These are phyloP conservation scores for Agelas oroides DNA, from an alignment of 37 sponge, comb jelly and placozoan species.

Conservation along the genomic window DNA sequence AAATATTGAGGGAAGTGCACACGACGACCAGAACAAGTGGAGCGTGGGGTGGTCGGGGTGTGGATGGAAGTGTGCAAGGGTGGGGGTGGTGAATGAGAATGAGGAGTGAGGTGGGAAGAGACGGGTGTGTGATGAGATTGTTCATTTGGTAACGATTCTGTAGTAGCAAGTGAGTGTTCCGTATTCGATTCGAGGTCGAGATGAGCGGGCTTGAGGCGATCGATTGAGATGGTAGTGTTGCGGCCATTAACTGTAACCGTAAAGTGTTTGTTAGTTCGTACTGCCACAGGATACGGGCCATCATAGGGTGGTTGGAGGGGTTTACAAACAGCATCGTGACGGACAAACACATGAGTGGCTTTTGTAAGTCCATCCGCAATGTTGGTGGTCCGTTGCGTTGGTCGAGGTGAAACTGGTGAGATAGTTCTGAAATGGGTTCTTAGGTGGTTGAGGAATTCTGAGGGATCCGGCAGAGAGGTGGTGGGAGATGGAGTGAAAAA, in stretches of 20 bases:
- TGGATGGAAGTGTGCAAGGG: too few species aligned
- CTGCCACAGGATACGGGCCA: conserved; percentile 63
- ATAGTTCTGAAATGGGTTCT: conserved; percentile 25
- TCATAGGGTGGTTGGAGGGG: conserved; percentile 68
- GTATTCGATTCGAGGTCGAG: too few species aligned
- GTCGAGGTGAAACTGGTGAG: conserved; percentile 29
- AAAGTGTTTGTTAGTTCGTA: conserved; percentile 66
- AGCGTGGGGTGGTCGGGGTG: too few species aligned
- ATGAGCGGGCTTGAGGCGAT: conserved; percentile 77
- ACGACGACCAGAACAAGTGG: conserved; percentile 6
- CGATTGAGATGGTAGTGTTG: conserved; percentile 51
- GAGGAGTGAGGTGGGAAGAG: too few species aligned
- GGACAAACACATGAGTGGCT: conserved; percentile 69
- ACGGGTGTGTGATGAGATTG: too few species aligned
- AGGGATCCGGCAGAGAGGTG: conserved; percentile 47
- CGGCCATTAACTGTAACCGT: conserved; percentile 55
- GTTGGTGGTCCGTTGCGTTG: conserved; percentile 10
- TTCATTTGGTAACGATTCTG: too few species aligned
- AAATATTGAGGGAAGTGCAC: not conserved
- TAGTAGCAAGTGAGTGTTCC: too few species aligned
- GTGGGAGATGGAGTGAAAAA: conserved; percentile 46
- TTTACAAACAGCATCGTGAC: conserved; percentile 67
- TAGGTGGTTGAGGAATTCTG: conserved; percentile 42
- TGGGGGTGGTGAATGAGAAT: not conserved
- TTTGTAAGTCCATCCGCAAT: conserved; percentile 34